These are phyloP conservation scores for Sinelater perroti DNA, from an alignment of 2,888 invertebrate species.

Conservation along the genomic window DNA sequence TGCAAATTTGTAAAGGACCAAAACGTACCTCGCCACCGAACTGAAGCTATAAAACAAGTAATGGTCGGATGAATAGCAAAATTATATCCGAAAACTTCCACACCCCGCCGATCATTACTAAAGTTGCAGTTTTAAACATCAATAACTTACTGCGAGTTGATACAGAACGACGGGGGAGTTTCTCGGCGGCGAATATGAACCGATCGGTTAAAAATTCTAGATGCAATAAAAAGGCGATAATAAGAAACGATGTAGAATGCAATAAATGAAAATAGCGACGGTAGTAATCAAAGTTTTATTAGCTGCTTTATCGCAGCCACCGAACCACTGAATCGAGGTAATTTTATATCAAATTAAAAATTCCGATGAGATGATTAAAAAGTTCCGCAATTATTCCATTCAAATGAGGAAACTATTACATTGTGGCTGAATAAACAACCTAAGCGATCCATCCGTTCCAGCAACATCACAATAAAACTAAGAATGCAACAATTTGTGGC, in stretches of 20 bases:
- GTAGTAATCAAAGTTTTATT: conserved; percentile 53
- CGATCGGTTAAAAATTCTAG: conserved; percentile 47
- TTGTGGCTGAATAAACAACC: conserved; percentile 34
- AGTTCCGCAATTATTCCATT: conserved; percentile 33
- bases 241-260: conserved; percentile 53
- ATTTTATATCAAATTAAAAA: conserved; percentile 52
- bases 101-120: conserved; percentile 55
- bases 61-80: conserved; percentile 42
- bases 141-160: conserved; percentile 50
- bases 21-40: conserved; percentile 31
- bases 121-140: conserved; percentile 55
- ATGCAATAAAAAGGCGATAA: conserved; percentile 52
- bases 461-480: conserved; percentile 4
- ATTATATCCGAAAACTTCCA: conserved; percentile 53
- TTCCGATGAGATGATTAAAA: conserved; percentile 48
- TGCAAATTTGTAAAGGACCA: conserved; percentile 47
- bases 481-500: conserved; percentile 6
- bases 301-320: conserved; percentile 48
- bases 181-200: conserved; percentile 34
- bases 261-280: conserved; percentile 53
- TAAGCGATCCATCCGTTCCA: conserved; percentile 18
- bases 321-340: conserved; percentile 42
- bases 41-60: conserved; percentile 46
- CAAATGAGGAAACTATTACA: conserved; percentile 38
- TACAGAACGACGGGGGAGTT: conserved; percentile 13